These are phyloP conservation scores for Tragulus kanchil DNA, from an alignment of 2,113 vertebrate species.

Conservation along the genomic window DNA sequence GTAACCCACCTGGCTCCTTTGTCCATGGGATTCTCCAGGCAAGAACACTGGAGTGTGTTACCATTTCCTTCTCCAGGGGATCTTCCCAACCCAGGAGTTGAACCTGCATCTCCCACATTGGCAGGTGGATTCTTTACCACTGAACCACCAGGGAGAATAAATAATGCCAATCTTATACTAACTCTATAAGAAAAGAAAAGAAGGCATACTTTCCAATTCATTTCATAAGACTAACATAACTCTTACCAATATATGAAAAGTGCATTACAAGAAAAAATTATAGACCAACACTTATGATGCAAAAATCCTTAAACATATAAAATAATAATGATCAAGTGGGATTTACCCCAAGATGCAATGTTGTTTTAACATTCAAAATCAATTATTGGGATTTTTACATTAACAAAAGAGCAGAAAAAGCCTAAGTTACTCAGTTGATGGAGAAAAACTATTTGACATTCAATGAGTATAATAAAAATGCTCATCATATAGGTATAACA, in stretches of 20 bases:
- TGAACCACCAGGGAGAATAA: background rate
- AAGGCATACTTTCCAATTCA: background rate
- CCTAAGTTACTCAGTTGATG: background rate
- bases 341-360: background rate
- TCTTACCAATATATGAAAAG: background rate
- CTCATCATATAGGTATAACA: background rate
- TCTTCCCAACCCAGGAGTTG: background rate
- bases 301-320: background rate
- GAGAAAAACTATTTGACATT: conserved; percentile 5
- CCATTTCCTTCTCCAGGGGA: background rate
- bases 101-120: background rate
- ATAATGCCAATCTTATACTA: background rate
- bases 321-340: background rate
- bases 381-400: background rate
- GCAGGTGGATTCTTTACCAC: background rate
- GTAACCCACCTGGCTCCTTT: background rate
- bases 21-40: background rate
- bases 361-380: conserved; percentile 23
- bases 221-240: background rate
- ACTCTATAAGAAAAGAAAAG: background rate
- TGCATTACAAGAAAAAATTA: background rate
- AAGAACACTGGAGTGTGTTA: background rate
- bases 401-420: background rate
- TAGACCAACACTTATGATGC: background rate
- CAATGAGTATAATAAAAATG: background rate